Conservation (phyloP, 2,888 invertebrate genomes). For the Lomographa bimaculata region DNA sequence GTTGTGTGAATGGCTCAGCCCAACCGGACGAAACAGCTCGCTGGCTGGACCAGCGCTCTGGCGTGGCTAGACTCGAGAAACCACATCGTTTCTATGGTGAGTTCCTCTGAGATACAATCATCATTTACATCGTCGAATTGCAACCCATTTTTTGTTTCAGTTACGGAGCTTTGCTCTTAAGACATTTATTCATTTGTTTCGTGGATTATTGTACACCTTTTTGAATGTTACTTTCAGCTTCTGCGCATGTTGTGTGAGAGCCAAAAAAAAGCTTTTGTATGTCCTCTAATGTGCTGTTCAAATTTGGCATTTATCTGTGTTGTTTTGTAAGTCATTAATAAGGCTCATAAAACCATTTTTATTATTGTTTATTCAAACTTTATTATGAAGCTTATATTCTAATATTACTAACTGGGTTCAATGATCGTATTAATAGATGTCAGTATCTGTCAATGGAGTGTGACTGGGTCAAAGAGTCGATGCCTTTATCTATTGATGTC, state of each 20-base stretch:
- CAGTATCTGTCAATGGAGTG: slow-evolving; percentile 40
- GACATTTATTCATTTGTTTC: slow-evolving; percentile 41
- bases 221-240: too few relatives aligned
- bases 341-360: too few relatives aligned
- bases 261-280: too few relatives aligned
- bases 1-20: slow-evolving; percentile 81
- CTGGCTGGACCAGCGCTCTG: slow-evolving; percentile 75
- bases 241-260: slow-evolving; percentile 25
- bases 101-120: slow-evolving; percentile 38
- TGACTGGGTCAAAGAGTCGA: slow-evolving; percentile 58
- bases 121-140: slow-evolving; percentile 37
- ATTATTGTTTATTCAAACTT: too few relatives aligned
- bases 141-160: slow-evolving; percentile 72
- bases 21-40: slow-evolving; percentile 78
- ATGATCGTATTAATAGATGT: slow-evolving; percentile 42
- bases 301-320: too few relatives aligned
- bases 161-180: slow-evolving; percentile 53
- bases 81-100: slow-evolving; percentile 81
- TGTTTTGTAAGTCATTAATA: too few relatives aligned
- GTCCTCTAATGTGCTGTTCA: too few relatives aligned
- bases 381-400: too few relatives aligned
- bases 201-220: too few relatives aligned
- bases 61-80: slow-evolving; percentile 60
- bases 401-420: slow-evolving; percentile 41
- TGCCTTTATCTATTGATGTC: slow-evolving; percentile 54